Conservation (phyloP, 2,888 invertebrate genomes). For the Dasypolia templi region DNA sequence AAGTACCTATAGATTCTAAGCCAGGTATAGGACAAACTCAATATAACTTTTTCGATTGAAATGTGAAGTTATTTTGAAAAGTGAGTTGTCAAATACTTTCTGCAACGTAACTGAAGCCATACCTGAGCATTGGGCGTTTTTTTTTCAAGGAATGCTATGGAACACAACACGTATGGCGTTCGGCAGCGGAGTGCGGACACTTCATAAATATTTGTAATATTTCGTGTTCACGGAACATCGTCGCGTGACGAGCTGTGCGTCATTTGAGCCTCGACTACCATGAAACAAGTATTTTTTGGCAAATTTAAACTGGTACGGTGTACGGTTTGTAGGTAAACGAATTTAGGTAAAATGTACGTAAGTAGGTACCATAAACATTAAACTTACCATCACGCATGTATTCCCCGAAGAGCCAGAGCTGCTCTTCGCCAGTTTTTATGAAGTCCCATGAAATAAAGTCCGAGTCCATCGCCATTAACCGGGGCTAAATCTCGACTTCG, state of each 20-base stretch:
- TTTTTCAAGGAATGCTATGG: constrained; percentile 18
- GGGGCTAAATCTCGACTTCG: not conserved
- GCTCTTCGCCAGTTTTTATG: not conserved
- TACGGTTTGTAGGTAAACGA: not conserved
- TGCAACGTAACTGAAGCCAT: not conserved
- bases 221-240: constrained; percentile 21
- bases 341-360: not conserved
- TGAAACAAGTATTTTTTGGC: constrained; percentile 30
- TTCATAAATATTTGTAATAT: constrained; percentile 32
- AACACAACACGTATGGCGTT: constrained; percentile 8
- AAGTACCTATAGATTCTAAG: not conserved
- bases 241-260: constrained; percentile 52
- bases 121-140: not conserved
- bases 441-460: not conserved
- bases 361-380: not conserved
- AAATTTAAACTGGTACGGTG: constrained; percentile 19
- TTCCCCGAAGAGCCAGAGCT: not conserved
- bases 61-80: not conserved
- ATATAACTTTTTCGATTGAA: constrained; percentile 23
- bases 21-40: not conserved
- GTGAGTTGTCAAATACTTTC: not conserved
- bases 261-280: constrained; percentile 26
- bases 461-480: not conserved
- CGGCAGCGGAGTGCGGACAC: constrained; percentile 5
- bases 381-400: constrained; percentile 2